Evolutionary conservation across 1,140 invertebrate genomes (phyloP), one percentile per base, ranked within the genome.

Genomic region (Bicyclus anynana): DNA sequence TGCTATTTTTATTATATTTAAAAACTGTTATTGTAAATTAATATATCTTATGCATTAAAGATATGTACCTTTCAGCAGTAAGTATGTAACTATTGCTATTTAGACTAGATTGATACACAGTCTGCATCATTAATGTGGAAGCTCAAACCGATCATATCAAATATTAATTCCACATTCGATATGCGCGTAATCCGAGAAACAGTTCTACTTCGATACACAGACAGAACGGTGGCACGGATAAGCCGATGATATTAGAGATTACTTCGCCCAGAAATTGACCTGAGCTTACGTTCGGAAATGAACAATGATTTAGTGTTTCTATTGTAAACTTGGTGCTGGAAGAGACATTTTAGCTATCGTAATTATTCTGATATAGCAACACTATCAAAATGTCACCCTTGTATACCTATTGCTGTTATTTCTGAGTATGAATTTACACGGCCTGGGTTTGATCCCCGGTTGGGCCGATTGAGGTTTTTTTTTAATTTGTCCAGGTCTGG

Each of bases 181-280:
- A 38, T 55, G 16, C 53, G 26, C 21, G 46, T 59, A 59, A 59
- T 59, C 57, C 52, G 16, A 60, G 58, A 42, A 60, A 54, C 58
- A 49, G 53, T 59, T 51, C 57, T 29, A 42, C 46, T 58, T 53
- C 46, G 59, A 44, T n/a, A 44, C 38, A 51, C 55, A 63, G 55
- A 53, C 42, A 51, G 56, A 21, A 46, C 35, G 27, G 33, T 42
- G 55, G 53, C 49, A 58, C 54, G 50, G 55, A 44, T 63, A 63
- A 68, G 62, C 65, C 61, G 54, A 55, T 56, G 58, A 63, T 69
- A 64, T 66, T 54, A 62, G 62, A 68, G 66, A 72, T 72, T 68
- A 72, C 69, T 68, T 63, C 59, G 53, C 52, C 58, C 62, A 68
- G 69, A 68, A 67, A 65, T 72, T 68, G 69, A 66, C 69, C 69